Evolutionary conservation across 2,113 vertebrate genomes (phyloP).

Genomic region (Nanger granti): DNA sequence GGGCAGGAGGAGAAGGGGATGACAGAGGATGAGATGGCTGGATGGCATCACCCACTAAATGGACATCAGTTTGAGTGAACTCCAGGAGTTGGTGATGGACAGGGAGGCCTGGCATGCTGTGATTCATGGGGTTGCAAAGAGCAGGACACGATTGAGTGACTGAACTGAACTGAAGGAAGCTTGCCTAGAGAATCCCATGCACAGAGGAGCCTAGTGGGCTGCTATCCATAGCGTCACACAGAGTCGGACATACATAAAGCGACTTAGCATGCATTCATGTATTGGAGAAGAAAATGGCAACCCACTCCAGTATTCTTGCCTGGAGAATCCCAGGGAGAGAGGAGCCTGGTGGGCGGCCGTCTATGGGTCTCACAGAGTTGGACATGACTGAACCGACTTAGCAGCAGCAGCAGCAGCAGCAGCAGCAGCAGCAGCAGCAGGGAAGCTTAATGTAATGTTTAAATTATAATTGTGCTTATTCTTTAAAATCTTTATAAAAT

Average conservation of each 20-base stretch:
- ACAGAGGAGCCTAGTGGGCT: not conserved
- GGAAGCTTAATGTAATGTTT: not conserved
- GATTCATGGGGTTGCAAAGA: no score
- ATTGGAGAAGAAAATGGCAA: not conserved
- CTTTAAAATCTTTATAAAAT: not conserved
- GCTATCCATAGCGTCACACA: not conserved
- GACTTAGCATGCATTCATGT: not conserved
- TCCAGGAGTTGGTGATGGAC: no score
- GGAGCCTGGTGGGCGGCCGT: not conserved
- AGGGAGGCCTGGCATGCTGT: no score
- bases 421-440: not conserved
- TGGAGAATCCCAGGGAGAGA: not conserved
- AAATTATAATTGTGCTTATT: conserved; percentile 5
- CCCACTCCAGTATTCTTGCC: not conserved
- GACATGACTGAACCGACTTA: not conserved
- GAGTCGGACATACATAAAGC: not conserved
- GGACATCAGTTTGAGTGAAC: no score
- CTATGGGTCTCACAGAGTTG: not conserved
- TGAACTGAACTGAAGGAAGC: not conserved
- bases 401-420: not conserved
- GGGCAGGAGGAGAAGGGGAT: no score
- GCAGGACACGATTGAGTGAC: fast-evolving
- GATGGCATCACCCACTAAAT: no score
- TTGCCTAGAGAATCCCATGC: not conserved
- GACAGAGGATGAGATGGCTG: no score